These are phyloP conservation scores for Pinctada fucata DNA, from an alignment of 2,888 invertebrate genomes.

Conservation along the genomic window DNA sequence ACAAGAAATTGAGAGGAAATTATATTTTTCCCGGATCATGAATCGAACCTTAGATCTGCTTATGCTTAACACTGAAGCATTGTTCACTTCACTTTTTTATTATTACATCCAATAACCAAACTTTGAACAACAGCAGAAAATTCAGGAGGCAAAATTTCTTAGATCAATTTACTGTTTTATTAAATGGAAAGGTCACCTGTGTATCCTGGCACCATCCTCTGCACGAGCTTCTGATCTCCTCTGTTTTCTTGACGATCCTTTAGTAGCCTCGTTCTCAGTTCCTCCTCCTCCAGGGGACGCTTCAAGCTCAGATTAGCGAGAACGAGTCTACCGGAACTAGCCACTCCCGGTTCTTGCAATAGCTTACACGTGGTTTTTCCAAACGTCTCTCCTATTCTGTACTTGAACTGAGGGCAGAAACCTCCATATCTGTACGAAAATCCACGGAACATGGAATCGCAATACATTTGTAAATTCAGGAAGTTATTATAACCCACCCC, in stretches of 20 bases:
- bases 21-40: no score
- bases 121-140: no score
- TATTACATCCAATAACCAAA: no score
- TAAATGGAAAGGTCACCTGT: conserved; percentile 54
- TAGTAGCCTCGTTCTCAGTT: conserved; percentile 47
- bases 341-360: conserved; percentile 57
- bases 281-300: conserved; percentile 30
- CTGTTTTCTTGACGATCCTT: conserved; percentile 61
- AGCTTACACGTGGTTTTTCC: conserved; percentile 66
- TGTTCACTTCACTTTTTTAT: no score
- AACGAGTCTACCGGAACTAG: conserved; percentile 66
- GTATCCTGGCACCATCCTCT: conserved; percentile 70
- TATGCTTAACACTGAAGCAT: no score
- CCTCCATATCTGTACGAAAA: conserved; percentile 67
- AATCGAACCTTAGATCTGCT: no score
- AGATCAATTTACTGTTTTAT: no score
- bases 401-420: conserved; percentile 73
- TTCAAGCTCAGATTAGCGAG: conserved; percentile 58
- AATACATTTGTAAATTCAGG: no score
- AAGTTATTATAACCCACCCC: no score
- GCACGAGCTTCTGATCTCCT: conserved; percentile 69
- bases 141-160: no score
- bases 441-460: no score
- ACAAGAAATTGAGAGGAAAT: no score
- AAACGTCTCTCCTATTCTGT: conserved; percentile 71